Conservation (phyloP, 2,888 invertebrate species). For the Sphaerophoria taeniata region DNA sequence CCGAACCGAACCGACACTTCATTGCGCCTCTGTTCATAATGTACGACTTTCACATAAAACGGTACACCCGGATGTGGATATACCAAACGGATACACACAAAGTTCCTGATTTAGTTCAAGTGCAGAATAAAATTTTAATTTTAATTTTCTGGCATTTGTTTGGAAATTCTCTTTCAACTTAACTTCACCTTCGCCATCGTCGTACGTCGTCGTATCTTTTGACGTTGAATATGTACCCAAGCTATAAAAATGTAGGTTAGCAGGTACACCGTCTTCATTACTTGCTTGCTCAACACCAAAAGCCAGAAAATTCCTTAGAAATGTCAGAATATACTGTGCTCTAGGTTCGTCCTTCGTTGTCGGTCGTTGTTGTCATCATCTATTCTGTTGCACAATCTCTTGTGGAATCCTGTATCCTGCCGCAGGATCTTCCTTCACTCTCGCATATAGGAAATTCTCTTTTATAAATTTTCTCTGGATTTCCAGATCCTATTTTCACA, state of each 20-base stretch:
- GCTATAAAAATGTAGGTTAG: background rate
- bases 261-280: background rate
- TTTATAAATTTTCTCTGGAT: background rate
- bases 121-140: slow-evolving; percentile 70
- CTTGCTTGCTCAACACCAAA: background rate
- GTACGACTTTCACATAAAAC: background rate
- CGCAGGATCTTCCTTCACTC: slow-evolving; percentile 18
- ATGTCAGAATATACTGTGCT: slow-evolving; percentile 27
- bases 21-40: slow-evolving; percentile 7
- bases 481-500: background rate
- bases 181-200: slow-evolving; percentile 4
- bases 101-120: slow-evolving; percentile 64
- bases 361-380: background rate
- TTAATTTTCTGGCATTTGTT: slow-evolving; percentile 66
- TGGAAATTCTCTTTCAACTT: slow-evolving; percentile 56
- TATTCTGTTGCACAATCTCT: slow-evolving; percentile 63
- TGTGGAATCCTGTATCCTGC: slow-evolving; percentile 32
- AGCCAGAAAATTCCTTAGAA: slow-evolving; percentile 22
- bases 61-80: background rate
- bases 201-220: background rate
- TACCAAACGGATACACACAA: slow-evolving; percentile 31
- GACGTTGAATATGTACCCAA: too few relatives aligned
- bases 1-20: background rate
- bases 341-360: background rate
- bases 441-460: background rate